These are phyloP conservation scores for Chirona hameri DNA, from an alignment of 2,888 invertebrate species.

Conservation along the genomic window DNA sequence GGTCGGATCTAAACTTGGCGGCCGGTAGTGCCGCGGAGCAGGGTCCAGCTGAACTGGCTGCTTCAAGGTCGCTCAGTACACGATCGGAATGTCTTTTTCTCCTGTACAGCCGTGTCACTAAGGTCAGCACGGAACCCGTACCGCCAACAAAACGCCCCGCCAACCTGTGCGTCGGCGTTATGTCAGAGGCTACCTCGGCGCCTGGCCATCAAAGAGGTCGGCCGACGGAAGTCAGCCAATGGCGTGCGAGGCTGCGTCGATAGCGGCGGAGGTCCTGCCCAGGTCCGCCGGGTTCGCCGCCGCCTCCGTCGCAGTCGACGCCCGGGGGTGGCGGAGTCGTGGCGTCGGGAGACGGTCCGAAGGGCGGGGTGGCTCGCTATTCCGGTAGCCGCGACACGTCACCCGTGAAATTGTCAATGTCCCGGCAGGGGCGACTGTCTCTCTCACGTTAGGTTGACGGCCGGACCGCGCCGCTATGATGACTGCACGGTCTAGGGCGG, in stretches of 20 bases:
- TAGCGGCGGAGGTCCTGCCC: background rate
- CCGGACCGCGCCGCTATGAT: background rate
- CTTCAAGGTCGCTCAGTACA: too few species aligned
- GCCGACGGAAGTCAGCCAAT: conserved; percentile 24
- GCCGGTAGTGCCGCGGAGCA: background rate
- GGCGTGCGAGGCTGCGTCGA: conserved; percentile 12
- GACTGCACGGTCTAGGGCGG: background rate
- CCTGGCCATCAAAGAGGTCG: conserved; percentile 2
- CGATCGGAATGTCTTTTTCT: background rate
- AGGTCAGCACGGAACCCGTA: background rate
- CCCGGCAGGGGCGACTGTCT: background rate
- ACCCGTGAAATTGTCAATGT: background rate
- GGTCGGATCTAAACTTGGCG: background rate
- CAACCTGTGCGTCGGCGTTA: background rate
- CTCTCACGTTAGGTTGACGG: background rate
- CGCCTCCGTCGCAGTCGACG: conserved; percentile 7
- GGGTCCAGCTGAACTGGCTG: too few species aligned
- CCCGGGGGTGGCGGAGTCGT: background rate
- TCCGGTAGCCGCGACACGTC: background rate
- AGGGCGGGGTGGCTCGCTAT: background rate
- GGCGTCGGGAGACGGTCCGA: background rate
- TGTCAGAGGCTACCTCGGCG: background rate
- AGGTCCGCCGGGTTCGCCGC: background rate
- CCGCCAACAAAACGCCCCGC: background rate
- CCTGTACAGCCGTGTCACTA: background rate